These are phyloP conservation scores for Ellobius talpinus DNA, from an alignment of 2,113 vertebrate species.

Conservation along the genomic window DNA sequence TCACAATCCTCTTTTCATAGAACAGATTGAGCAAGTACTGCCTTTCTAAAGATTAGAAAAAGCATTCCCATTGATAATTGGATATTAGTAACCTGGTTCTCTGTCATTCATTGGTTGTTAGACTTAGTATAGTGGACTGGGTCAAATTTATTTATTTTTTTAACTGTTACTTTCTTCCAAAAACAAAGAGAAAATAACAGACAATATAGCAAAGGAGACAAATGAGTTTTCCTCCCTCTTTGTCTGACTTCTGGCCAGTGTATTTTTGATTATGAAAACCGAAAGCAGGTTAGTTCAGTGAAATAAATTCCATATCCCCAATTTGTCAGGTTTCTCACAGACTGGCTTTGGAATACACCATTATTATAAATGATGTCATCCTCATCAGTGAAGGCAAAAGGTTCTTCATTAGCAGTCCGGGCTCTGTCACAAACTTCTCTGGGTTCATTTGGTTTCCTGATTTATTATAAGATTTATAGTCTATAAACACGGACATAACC, in stretches of 20 bases:
- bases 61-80: not conserved
- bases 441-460: slow-evolving; percentile 70
- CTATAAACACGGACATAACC: slow-evolving; percentile 69
- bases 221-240: slow-evolving; percentile 28
- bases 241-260: slow-evolving; percentile 47
- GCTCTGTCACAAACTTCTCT: slow-evolving; percentile 48
- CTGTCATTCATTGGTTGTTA: not conserved
- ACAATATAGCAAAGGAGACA: slow-evolving; percentile 38
- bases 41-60: slow-evolving; percentile 13
- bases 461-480: slow-evolving; percentile 76
- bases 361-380: slow-evolving; percentile 71
- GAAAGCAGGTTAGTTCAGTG: slow-evolving; percentile 61
- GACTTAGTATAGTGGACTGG: slow-evolving; percentile 36
- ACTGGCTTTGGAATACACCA: slow-evolving; percentile 39
- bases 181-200: not conserved
- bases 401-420: slow-evolving; percentile 70
- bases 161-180: slow-evolving; percentile 19
- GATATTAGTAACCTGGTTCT: not conserved
- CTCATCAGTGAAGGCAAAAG: slow-evolving; percentile 71
- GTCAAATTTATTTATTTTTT: slow-evolving; percentile 50
- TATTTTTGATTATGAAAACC: slow-evolving; percentile 66
- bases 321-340: slow-evolving; percentile 70
- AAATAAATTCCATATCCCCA: slow-evolving; percentile 63
- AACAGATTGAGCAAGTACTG: not conserved
- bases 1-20: slow-evolving; percentile 13